Percentiles rank a stretch among this genome's conserved stretches.
phyloP scores from a whole-genome alignment of 2,113 vertebrate species.

The Porphyrio hochstetteri region DNA sequence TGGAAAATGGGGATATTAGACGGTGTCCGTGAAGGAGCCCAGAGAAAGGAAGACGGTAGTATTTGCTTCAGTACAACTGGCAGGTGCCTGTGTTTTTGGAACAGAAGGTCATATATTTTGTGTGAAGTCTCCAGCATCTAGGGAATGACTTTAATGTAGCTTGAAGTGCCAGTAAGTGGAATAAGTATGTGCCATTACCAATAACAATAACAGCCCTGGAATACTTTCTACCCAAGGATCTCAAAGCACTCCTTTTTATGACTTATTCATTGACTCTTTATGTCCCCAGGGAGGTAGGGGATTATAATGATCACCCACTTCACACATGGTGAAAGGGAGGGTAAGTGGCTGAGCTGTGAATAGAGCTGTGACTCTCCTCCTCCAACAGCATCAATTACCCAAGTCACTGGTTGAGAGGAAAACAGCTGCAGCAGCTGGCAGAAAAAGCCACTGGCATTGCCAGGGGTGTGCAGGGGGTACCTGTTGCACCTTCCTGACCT shows the following conservation, averaged over 20 bases:
- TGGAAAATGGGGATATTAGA: neutral
- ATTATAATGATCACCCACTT: conserved; percentile 6
- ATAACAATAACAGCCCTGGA: conserved; percentile 36
- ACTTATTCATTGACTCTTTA: conserved; percentile 8
- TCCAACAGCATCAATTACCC: neutral
- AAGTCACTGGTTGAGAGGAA: neutral
- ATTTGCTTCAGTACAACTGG: neutral
- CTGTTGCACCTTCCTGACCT: neutral
- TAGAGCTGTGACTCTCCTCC: neutral
- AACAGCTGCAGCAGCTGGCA: neutral
- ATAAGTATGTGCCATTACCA: conserved; percentile 40
- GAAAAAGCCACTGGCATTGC: neutral
- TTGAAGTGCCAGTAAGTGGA: conserved; percentile 27
- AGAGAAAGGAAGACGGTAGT: neutral
- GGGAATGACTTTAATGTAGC: conserved; percentile 27
- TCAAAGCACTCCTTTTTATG: conserved; percentile 36
- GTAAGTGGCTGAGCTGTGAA: conserved; percentile 6
- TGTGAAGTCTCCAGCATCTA: neutral
- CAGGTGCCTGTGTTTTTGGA: neutral
- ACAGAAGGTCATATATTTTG: conserved; percentile 28
- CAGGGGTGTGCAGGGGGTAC: rapidly evolving
- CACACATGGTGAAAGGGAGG: neutral
- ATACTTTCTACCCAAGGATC: conserved; percentile 7
- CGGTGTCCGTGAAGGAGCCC: neutral
- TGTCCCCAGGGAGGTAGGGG: neutral